A percentile compares a stretch with the other conserved stretches of the same genome.
Evolutionary conservation across 2,888 invertebrate species (phyloP).

Genomic region (Metellina segmentata): DNA sequence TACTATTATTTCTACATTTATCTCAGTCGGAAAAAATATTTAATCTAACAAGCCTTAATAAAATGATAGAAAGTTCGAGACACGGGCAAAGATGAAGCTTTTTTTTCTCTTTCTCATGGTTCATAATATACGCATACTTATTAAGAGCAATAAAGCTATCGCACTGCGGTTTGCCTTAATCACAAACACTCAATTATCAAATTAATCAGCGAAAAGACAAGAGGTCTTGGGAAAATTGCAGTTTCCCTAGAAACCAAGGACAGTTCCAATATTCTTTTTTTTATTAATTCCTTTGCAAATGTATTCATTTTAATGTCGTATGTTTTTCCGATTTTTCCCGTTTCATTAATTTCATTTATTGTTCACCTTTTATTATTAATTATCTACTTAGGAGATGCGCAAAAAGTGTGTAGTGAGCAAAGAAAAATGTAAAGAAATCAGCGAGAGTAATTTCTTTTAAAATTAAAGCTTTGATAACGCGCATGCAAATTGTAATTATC

Average conservation of each 20-base stretch:
- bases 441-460: slow-evolving; percentile 36
- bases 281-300: slow-evolving; percentile 15
- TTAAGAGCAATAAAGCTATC: slow-evolving; percentile 22
- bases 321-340: slow-evolving; percentile 49
- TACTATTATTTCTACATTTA: no score
- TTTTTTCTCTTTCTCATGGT: slow-evolving; percentile 11
- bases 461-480: slow-evolving; percentile 28
- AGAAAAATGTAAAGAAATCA: background rate
- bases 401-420: background rate
- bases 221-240: slow-evolving; percentile 16
- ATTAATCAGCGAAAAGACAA: slow-evolving; percentile 42
- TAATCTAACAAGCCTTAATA: background rate
- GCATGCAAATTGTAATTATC: slow-evolving; percentile 51
- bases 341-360: slow-evolving; percentile 63
- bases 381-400: slow-evolving; percentile 41
- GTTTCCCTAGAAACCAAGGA: slow-evolving; percentile 10
- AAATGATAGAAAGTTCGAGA: slow-evolving; percentile 14
- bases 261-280: background rate
- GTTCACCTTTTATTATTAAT: slow-evolving; percentile 70
- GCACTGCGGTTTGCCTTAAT: background rate
- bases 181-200: slow-evolving; percentile 39
- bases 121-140: slow-evolving; percentile 12
- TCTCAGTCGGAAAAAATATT: no score
- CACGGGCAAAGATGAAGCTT: background rate
- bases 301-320: slow-evolving; percentile 31